Conservation (phyloP, 2,797 vertebrate genomes). For the Choloepus didactylus region DNA sequence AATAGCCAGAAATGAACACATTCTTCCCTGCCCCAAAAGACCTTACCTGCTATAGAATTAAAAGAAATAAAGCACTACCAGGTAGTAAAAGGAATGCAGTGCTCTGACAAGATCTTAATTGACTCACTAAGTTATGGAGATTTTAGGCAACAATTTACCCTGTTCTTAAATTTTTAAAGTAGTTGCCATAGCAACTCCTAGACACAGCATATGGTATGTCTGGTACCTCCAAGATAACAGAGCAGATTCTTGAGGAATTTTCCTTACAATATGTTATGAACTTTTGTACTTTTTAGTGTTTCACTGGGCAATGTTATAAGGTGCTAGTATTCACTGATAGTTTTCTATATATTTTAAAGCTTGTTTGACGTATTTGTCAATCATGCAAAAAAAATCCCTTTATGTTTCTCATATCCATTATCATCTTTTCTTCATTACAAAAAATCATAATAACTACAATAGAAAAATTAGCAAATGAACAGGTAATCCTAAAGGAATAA, state of each 20-base stretch:
- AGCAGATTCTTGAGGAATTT: slow-evolving; percentile 91
- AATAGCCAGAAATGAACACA: slow-evolving; percentile 60
- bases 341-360: slow-evolving; percentile 86
- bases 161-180: slow-evolving; percentile 90
- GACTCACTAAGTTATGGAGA: slow-evolving; percentile 88
- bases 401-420: slow-evolving; percentile 74
- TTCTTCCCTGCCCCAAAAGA: slow-evolving; percentile 46
- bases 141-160: slow-evolving; percentile 90
- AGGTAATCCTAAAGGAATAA: slow-evolving; percentile 63
- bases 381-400: slow-evolving; percentile 72
- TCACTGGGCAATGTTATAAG: slow-evolving; percentile 86
- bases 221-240: slow-evolving; percentile 91
- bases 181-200: slow-evolving; percentile 91
- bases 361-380: slow-evolving; percentile 82
- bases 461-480: slow-evolving; percentile 58
- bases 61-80: slow-evolving; percentile 78
- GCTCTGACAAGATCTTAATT: slow-evolving; percentile 81
- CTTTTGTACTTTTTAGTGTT: slow-evolving; percentile 90
- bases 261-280: slow-evolving; percentile 91
- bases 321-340: slow-evolving; percentile 87
- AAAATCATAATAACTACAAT: not conserved
- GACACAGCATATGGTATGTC: slow-evolving; percentile 92
- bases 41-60: not conserved
- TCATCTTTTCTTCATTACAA: slow-evolving; percentile 48
- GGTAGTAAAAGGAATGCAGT: slow-evolving; percentile 74